Evolutionary conservation across 2,797 vertebrate species (phyloP), one percentile per base, ranked within the genome.

Genomic region (Bradypus variegatus): DNA sequence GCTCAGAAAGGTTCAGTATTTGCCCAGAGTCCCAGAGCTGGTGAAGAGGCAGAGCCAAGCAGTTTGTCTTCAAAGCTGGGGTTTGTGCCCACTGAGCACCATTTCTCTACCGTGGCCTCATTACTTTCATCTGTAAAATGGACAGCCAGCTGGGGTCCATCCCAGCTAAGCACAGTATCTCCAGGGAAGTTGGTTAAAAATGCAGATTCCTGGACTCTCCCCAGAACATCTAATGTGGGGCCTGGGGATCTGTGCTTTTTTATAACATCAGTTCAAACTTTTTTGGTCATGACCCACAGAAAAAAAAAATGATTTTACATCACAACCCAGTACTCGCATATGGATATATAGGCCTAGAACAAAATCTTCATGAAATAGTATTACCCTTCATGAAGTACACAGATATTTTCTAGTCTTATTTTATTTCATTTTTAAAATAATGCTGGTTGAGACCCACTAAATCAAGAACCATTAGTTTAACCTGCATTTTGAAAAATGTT

Each of bases 281-380:
- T 58, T 48, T 14, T 60, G 19, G 84, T 83, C 4, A 21, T 23
- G 18, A 58, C 27, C 50, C 55, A 88, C 10, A 41, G 73, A 21
- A 27, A 91, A 89, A 91, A 89, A 89, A 79, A 33, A 2, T 55
- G 48, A 79, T 60, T 92, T 94, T 70, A 73, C 18, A 55, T 13
- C 50, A 41, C n/a, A 92, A 65, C 25, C 23, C 23, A 67, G 25
- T 15, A 36, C 27, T 58, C 62, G 36, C 27, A 82, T 11, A 55
- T 9, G 25, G 36, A n/a, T 4, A 6, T 2, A 18, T 16, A 38
- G 7, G 1, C 31, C 84, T 55, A 3, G 45, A 80, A 79, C 25
- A 81, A 58, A n/a, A 27, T 25, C 33, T 36, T 77, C 19, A n/a
- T 36, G 36, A 77, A 33, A 67, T 21, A 84, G n/a, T 13, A 67